Percentiles rank a stretch among this genome's conserved stretches.
Conservation (phyloP, 2,888 invertebrate species). For the Caenorhabditis parvicauda region DNA sequence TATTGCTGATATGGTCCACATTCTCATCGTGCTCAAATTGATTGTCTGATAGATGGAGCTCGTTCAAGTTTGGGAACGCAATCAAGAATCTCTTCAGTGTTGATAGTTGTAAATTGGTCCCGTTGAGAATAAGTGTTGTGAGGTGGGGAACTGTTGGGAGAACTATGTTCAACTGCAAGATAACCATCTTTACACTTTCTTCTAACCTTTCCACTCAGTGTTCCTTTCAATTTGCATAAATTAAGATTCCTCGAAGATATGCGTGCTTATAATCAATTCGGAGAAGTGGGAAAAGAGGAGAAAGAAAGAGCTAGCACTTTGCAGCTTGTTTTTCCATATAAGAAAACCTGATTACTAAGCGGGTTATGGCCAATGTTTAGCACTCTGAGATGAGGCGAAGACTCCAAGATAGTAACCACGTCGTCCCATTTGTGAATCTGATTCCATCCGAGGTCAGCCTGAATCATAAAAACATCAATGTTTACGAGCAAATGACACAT, state of each 20-base stretch:
- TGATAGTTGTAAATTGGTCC: slow-evolving; percentile 41
- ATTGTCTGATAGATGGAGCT: slow-evolving; percentile 47
- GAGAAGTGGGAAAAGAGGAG: neutral
- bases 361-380: slow-evolving; percentile 48
- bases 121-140: slow-evolving; percentile 44
- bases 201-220: neutral
- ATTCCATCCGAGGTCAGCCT: slow-evolving; percentile 82
- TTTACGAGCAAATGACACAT: no score
- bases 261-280: no score
- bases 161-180: slow-evolving; percentile 24
- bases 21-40: slow-evolving; percentile 27
- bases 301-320: neutral
- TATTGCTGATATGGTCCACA: slow-evolving; percentile 21
- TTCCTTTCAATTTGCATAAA: neutral
- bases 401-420: slow-evolving; percentile 66
- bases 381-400: slow-evolving; percentile 42
- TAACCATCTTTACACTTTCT: neutral
- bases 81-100: slow-evolving; percentile 29
- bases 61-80: slow-evolving; percentile 35
- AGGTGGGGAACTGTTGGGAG: slow-evolving; percentile 28
- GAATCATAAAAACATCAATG: slow-evolving; percentile 8
- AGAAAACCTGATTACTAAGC: slow-evolving; percentile 27
- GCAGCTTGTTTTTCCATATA: slow-evolving; percentile 4
- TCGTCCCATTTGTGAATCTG: slow-evolving; percentile 83
- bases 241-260: neutral